Percentiles rank a stretch among this genome's conserved stretches.
These are phyloP conservation scores for Pteruthius melanotis DNA, from an alignment of 2,113 vertebrate genomes.

Conservation along the genomic window DNA sequence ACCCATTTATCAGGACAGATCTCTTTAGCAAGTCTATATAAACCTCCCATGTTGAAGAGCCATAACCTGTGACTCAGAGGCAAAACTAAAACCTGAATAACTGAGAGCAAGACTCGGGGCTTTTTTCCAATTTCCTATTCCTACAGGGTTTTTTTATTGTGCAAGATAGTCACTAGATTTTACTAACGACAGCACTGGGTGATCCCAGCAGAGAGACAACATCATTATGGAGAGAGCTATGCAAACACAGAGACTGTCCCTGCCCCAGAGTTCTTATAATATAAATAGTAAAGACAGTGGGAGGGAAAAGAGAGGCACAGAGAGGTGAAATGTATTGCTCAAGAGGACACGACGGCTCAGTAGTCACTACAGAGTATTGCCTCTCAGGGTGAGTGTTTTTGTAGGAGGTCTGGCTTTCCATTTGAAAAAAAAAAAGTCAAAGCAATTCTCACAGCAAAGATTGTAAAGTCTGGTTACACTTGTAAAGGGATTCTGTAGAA, in stretches of 20 bases:
- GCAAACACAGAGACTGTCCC: slow-evolving; percentile 5
- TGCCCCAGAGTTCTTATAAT: slow-evolving; percentile 24
- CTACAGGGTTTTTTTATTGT: not conserved
- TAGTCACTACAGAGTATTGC: not conserved
- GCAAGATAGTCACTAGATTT: not conserved
- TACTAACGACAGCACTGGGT: not conserved
- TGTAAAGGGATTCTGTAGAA: not conserved
- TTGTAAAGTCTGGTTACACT: not conserved
- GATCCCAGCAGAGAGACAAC: not conserved
- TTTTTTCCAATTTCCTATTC: not conserved
- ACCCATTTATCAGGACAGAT: slow-evolving; percentile 56
- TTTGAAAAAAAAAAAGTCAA: not conserved
- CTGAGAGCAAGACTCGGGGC: not conserved
- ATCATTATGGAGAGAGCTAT: not conserved
- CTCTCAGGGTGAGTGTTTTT: not conserved
- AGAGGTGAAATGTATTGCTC: not conserved
- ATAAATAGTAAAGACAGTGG: slow-evolving; percentile 38
- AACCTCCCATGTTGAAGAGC: not conserved
- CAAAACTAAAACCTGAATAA: slow-evolving; percentile 5
- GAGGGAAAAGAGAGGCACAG: not conserved
- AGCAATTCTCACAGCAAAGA: not conserved
- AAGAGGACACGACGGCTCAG: not conserved
- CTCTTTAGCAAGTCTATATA: slow-evolving; percentile 41
- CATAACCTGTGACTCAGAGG: slow-evolving; percentile 11
- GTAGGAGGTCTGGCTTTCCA: not conserved